Base-by-base conservation (phyloP, 2,113 vertebrate genomes). In the Cebus imitator region DNA sequence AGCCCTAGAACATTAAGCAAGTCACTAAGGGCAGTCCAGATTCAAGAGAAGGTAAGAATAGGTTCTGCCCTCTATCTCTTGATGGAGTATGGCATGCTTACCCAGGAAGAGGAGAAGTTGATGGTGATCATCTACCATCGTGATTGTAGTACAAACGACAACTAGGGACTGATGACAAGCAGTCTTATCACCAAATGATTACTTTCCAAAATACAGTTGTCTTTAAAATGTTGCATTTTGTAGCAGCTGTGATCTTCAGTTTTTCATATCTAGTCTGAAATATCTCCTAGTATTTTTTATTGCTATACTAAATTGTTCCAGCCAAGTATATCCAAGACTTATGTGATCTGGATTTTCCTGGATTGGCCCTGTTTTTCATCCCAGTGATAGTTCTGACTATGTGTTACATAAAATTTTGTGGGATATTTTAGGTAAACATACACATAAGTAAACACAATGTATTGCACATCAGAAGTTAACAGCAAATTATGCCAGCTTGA, bases 141-240 rank as follows among this genome's bases (percentile, higher is more conserved):
- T 68, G 30, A 83, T 3, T 10, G 37, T 48, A 35, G 70, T 32
- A 12, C 2, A 45, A 72, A 40, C 45, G 35, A 78, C 52, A 45
- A 66, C 32, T 30, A 12, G 25, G 55, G 17, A 73, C 64, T 58
- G n/a, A 61, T 4, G 25, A 14, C 79, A 96, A 48, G 20, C 4
- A 82, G 50, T 61, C 20, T 43, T n/a, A 43, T 78, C 50, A 88
- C 13, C 21, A 75, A 70, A 76, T 32, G 45, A 48, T 86, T 43
- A 93, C 57, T 58, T 61, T 80, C 9, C 32, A 32, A 64, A 73
- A 73, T 37, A 85, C 76, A 90, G 11, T 12, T 40, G 18, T 82
- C 64, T 75, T 93, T 58, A 80, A 95, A 90, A 75, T 58, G 45
- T 16, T 90, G 45, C 55, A 80, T 37, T 73, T 79, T 96, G 52